Evolutionary conservation across 2,797 vertebrate species (phyloP).

Genomic region (Schizopygopsis malacanthus): DNA sequence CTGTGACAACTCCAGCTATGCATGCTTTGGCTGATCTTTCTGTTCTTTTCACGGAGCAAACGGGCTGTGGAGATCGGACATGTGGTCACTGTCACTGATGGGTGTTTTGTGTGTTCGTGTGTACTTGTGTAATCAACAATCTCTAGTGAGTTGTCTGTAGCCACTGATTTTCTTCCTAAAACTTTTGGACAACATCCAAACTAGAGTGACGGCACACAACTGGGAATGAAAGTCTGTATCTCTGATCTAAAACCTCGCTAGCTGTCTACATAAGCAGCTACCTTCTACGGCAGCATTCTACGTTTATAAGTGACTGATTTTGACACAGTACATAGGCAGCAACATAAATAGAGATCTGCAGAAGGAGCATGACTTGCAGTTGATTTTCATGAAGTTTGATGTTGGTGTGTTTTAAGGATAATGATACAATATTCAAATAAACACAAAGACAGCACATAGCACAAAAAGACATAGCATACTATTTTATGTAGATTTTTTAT

Average conservation of each 20-base stretch:
- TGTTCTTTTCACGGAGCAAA: background rate
- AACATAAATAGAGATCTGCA: background rate
- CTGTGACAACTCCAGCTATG: slow-evolving; percentile 16
- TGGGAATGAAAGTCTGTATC: background rate
- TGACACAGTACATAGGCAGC: background rate
- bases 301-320: background rate
- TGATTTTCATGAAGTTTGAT: background rate
- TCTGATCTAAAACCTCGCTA: background rate
- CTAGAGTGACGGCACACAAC: background rate
- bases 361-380: background rate
- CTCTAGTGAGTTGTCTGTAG: background rate
- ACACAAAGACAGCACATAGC: background rate
- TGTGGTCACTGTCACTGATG: background rate
- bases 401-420: background rate
- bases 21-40: slow-evolving; percentile 34
- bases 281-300: background rate
- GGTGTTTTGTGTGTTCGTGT: background rate
- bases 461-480: background rate
- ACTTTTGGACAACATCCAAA: background rate
- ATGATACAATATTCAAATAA: background rate
- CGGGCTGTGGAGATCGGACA: background rate
- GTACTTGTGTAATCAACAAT: background rate
- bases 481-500: background rate
- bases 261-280: background rate
- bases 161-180: background rate